phyloP scores from a whole-genome alignment of 2,797 vertebrate genomes.

The Coreius guichenoti region DNA sequence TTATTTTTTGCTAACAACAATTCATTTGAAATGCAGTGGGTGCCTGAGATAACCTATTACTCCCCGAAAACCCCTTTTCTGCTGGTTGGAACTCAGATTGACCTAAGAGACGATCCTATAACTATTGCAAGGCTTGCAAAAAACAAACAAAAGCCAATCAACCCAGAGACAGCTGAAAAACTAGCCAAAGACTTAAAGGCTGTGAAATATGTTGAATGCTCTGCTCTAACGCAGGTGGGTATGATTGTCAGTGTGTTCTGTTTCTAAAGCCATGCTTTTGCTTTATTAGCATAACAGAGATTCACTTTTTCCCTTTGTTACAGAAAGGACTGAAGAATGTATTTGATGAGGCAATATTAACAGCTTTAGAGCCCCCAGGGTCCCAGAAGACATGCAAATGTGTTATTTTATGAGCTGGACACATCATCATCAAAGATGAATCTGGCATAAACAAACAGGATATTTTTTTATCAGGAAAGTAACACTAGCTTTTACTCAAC shows the following conservation, averaged over 20 bases:
- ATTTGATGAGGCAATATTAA: constrained; percentile 98
- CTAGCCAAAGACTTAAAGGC: constrained; percentile 82
- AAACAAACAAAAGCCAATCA: constrained; percentile 85
- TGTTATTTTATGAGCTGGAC: constrained; percentile 89
- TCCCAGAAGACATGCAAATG: constrained; percentile 98
- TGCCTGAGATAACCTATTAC: constrained; percentile 82
- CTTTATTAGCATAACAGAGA: constrained; percentile 19
- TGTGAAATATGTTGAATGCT: constrained; percentile 85
- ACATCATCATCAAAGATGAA: not conserved
- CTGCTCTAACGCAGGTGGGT: constrained; percentile 81
- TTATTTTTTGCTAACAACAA: not conserved
- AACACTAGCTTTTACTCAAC: not conserved
- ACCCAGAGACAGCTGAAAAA: constrained; percentile 81
- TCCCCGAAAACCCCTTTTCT: constrained; percentile 86
- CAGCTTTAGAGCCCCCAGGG: constrained; percentile 95
- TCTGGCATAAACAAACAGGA: constrained; percentile 27
- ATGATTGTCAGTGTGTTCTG: not conserved
- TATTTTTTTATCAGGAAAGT: constrained; percentile 26
- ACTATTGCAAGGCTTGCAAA: constrained; percentile 83
- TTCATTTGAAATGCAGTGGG: constrained; percentile 73
- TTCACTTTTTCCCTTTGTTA: constrained; percentile 84
- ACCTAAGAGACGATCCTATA: constrained; percentile 82
- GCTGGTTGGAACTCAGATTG: constrained; percentile 84
- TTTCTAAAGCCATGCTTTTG: not conserved
- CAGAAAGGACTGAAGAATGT: constrained; percentile 99